phyloP scores from a whole-genome alignment of 2,888 invertebrate genomes.

The Archips crataeganus region DNA sequence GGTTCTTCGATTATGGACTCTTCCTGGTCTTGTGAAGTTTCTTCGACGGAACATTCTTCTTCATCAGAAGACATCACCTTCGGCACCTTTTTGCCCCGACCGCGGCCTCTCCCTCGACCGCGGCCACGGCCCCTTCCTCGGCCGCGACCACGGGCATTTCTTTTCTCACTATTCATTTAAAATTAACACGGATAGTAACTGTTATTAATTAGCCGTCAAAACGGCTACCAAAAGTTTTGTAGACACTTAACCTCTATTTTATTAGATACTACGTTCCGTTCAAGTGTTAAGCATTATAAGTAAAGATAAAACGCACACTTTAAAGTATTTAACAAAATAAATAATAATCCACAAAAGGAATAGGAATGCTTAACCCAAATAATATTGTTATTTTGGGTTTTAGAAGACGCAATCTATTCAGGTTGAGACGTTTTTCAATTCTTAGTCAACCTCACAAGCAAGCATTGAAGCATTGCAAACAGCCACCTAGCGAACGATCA shows the following conservation, averaged over 20 bases:
- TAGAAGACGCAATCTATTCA: background rate
- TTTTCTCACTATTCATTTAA: slow-evolving; percentile 83
- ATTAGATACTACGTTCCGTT: background rate
- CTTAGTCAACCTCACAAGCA: background rate
- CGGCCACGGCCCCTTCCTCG: slow-evolving; percentile 92
- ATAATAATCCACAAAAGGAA: background rate
- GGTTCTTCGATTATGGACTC: slow-evolving; percentile 74
- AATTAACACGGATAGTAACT: slow-evolving; percentile 8
- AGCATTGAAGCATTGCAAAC: too few relatives aligned
- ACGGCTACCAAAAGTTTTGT: slow-evolving; percentile 22
- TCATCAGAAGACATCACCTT: slow-evolving; percentile 89
- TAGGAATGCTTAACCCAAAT: background rate
- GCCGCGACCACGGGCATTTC: slow-evolving; percentile 90
- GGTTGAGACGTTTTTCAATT: background rate
- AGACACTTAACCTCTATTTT: slow-evolving; percentile 39
- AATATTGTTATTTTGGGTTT: background rate
- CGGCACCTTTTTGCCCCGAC: slow-evolving; percentile 90
- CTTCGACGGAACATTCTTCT: slow-evolving; percentile 83
- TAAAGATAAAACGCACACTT: background rate
- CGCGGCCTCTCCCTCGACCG: slow-evolving; percentile 89
- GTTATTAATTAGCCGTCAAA: slow-evolving; percentile 10
- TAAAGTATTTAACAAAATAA: background rate
- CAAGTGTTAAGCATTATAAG: background rate
- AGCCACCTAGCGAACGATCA: too few relatives aligned
- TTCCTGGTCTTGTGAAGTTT: slow-evolving; percentile 82